Conservation (phyloP, 1,140 invertebrate species). For the Calliphora vicina region DNA sequence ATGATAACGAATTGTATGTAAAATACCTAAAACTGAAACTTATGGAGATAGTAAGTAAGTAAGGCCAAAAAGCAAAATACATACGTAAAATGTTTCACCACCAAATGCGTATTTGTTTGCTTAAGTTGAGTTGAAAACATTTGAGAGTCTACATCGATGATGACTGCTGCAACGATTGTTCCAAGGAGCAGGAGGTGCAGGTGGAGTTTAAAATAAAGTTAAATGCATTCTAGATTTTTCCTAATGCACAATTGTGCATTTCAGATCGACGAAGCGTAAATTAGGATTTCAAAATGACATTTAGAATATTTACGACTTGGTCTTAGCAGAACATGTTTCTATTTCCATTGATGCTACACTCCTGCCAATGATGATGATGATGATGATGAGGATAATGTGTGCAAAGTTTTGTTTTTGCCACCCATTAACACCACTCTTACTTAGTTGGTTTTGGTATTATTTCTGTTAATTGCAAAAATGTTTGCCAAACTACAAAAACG, state of each 20-base stretch:
- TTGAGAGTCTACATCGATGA: neutral
- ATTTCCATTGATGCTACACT: slow-evolving; percentile 6
- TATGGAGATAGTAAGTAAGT: too few species aligned
- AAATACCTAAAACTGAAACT: neutral
- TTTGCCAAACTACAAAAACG: slow-evolving; percentile 14
- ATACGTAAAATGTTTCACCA: neutral
- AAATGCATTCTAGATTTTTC: slow-evolving; percentile 29
- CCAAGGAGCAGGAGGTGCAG: neutral
- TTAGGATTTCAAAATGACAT: slow-evolving; percentile 64
- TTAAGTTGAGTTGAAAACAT: slow-evolving; percentile 22
- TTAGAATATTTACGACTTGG: slow-evolving; percentile 63
- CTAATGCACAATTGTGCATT: slow-evolving; percentile 51
- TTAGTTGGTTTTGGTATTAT: slow-evolving; percentile 14
- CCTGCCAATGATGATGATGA: neutral
- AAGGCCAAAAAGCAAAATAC: neutral
- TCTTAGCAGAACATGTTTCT: slow-evolving; percentile 34
- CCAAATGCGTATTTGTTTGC: slow-evolving; percentile 32
- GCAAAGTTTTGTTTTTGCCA: neutral
- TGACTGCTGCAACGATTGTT: neutral
- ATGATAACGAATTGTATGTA: neutral
- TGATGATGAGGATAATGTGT: neutral
- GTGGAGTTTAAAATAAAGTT: neutral
- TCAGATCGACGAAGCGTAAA: slow-evolving; percentile 62
- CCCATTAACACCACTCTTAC: neutral
- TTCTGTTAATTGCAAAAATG: slow-evolving; percentile 34